Evolutionary conservation across 2,888 invertebrate species (phyloP).

Genomic region (Punctoribates punctum): DNA sequence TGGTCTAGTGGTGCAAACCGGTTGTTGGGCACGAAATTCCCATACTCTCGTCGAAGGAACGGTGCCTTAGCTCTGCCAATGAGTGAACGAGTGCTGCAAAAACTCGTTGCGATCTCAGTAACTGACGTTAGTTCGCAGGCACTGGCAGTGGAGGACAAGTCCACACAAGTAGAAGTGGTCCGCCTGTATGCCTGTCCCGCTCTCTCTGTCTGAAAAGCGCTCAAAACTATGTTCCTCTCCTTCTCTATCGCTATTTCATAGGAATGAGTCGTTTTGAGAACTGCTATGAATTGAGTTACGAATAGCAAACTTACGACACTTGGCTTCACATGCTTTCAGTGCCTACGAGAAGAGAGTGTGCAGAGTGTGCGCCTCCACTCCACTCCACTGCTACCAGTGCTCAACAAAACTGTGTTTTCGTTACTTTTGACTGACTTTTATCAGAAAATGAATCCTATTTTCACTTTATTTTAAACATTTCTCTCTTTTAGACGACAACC

Average conservation of each 20-base stretch:
- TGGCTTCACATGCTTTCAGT: slow-evolving; percentile 1
- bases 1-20: slow-evolving; percentile 1
- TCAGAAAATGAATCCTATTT: background rate
- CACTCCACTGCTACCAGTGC: no score
- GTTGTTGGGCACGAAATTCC: slow-evolving; percentile 37
- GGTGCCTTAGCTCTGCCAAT: slow-evolving; percentile 11
- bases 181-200: background rate
- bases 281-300: no score
- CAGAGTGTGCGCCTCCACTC: background rate
- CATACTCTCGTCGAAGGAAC: slow-evolving; percentile 34
- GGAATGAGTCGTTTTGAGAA: no score
- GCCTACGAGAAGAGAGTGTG: background rate
- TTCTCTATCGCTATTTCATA: background rate
- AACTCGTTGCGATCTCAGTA: slow-evolving; percentile 23
- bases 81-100: slow-evolving; percentile 4
- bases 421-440: background rate
- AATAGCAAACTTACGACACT: background rate
- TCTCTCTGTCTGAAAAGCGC: slow-evolving; percentile 4
- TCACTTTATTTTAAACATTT: slow-evolving; percentile 8
- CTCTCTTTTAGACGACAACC: slow-evolving; percentile 9
- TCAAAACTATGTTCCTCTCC: background rate
- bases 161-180: background rate
- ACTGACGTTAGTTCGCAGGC: background rate
- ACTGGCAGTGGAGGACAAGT: background rate
- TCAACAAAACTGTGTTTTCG: no score